Conservation (phyloP, 37 sponge, comb jelly and placozoan genomes). For the Axinella damicornis region DNA sequence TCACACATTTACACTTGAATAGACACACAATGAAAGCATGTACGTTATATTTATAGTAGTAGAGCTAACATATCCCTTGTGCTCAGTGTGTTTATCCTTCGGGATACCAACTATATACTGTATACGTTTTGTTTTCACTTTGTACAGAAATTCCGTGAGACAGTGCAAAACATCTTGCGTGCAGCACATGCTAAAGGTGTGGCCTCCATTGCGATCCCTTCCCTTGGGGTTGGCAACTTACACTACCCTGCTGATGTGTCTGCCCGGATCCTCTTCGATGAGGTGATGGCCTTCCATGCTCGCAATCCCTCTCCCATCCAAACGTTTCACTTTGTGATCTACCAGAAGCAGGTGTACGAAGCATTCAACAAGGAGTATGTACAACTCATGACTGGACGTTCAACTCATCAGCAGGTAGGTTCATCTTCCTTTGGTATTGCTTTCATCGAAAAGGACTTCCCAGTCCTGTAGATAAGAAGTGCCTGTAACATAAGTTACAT, state of each 20-base stretch:
- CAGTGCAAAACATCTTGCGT: constrained; percentile 14
- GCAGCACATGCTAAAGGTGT: constrained; percentile 9
- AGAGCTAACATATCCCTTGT: too few relatives aligned
- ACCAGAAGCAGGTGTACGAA: constrained; percentile 15
- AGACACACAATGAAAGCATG: too few relatives aligned
- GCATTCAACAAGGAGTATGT: constrained; percentile 29
- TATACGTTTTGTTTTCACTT: neutral
- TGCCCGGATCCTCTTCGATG: constrained; percentile 34
- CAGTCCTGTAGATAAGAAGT: too few relatives aligned
- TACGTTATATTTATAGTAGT: too few relatives aligned
- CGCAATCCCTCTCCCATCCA: constrained; percentile 1
- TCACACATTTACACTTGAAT: too few relatives aligned
- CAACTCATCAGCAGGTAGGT: neutral
- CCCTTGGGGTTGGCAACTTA: constrained; percentile 44
- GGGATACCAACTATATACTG: neutral
- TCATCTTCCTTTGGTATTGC: too few relatives aligned
- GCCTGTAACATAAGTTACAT: too few relatives aligned
- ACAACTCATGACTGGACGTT: neutral
- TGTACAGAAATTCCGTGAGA: constrained; percentile 13
- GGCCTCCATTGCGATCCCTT: constrained; percentile 40
- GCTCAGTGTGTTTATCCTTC: too few relatives aligned
- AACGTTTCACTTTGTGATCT: constrained; percentile 31
- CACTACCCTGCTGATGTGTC: constrained; percentile 32
- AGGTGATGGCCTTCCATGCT: constrained; percentile 33
- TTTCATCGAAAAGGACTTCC: too few relatives aligned